Conservation (phyloP, 2,113 vertebrate species). For the Tautogolabrus adspersus region DNA sequence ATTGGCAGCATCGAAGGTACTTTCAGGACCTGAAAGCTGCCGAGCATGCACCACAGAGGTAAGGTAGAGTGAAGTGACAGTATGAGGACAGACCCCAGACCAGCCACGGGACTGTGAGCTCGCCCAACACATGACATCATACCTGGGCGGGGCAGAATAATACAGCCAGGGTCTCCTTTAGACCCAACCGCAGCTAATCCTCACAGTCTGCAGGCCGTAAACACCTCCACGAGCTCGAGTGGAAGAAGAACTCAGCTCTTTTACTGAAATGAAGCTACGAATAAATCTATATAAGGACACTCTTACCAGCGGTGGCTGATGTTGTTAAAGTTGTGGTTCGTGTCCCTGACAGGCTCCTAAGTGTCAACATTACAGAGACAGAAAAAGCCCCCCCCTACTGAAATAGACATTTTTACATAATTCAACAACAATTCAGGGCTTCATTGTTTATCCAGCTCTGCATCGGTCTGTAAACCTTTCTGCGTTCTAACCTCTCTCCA, state of each 20-base stretch:
- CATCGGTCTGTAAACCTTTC: too few species aligned
- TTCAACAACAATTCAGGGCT: too few species aligned
- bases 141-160: slow-evolving; percentile 44
- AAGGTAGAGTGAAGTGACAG: slow-evolving; percentile 40
- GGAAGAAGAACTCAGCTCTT: background rate
- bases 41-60: slow-evolving; percentile 27
- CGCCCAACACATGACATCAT: slow-evolving; percentile 74
- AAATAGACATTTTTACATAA: too few species aligned
- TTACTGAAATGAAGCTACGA: background rate
- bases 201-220: slow-evolving; percentile 8
- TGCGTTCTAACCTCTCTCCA: too few species aligned
- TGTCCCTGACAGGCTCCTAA: too few species aligned
- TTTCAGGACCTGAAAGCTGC: slow-evolving; percentile 27
- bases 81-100: slow-evolving; percentile 39
- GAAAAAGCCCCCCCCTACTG: too few species aligned
- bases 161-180: slow-evolving; percentile 22
- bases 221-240: slow-evolving; percentile 13
- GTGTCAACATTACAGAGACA: too few species aligned
- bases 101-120: slow-evolving; percentile 45
- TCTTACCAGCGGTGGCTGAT: background rate
- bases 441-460: too few species aligned
- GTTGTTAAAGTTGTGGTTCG: too few species aligned
- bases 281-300: background rate
- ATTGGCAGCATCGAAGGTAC: slow-evolving; percentile 8
- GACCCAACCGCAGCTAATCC: background rate